These are phyloP conservation scores for Cervus canadensis DNA, from an alignment of 2,113 vertebrate species.

Conservation along the genomic window DNA sequence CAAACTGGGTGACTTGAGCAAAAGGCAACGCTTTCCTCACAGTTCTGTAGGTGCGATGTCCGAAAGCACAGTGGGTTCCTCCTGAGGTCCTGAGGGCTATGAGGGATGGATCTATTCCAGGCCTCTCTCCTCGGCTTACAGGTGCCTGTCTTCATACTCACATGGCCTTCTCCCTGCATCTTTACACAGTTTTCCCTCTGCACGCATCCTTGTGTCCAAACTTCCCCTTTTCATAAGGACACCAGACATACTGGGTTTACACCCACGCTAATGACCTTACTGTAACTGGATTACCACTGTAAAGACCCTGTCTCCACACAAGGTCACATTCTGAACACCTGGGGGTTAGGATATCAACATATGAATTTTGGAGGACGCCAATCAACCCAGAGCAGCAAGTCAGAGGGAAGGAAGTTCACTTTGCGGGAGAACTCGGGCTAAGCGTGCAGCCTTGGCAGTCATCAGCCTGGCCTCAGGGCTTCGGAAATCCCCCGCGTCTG, in stretches of 20 bases:
- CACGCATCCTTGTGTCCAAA: neutral
- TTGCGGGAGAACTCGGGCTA: neutral
- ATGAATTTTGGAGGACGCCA: neutral
- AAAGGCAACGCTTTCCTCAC: neutral
- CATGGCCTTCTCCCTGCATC: neutral
- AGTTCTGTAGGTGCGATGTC: neutral
- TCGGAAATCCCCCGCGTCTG: slow-evolving; percentile 74
- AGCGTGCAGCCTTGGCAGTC: neutral
- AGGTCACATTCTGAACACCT: neutral
- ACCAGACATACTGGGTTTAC: neutral
- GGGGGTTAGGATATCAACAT: neutral
- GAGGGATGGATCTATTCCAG: neutral
- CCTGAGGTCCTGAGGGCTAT: neutral
- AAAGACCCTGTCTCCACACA: neutral
- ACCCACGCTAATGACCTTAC: neutral
- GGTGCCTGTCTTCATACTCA: neutral
- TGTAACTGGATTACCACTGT: neutral
- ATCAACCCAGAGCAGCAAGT: neutral
- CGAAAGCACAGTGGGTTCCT: neutral
- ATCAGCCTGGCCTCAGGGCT: neutral
- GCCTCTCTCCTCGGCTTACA: neutral
- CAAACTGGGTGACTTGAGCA: neutral
- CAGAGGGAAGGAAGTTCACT: neutral
- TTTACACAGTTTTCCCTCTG: neutral
- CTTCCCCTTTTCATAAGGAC: neutral